Evolutionary conservation across 1,140 invertebrate genomes (phyloP), one percentile per base, ranked within the genome.

Genomic region (Drosophila nigrodunni): DNA sequence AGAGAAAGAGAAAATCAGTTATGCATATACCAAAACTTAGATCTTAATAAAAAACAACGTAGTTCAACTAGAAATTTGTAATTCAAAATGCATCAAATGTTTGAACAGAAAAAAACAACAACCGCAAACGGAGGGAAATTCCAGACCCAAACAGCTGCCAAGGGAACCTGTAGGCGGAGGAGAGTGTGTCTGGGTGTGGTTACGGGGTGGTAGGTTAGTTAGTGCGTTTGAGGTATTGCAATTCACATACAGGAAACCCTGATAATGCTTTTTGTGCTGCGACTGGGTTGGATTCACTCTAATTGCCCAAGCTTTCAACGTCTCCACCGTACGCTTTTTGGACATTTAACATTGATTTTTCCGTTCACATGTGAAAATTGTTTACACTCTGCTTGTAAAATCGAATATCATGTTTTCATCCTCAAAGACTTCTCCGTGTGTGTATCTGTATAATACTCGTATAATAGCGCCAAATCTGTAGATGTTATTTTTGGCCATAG

Each of bases 171-270:
- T 30, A 30, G 25, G 18, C 18, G 18, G 18, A 30, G 4, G 25
- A 30, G 25, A 30, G 25, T 0, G 25, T 2, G 25, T 5, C 2
- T 30, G 25, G 25, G 25, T 30, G 25, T 30, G 25, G 25, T 0
- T 5, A 2, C 2, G 25, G 25, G 5, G 10, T 8, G 52, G 10
- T n/a, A 9, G 9, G 10, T 30, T n/a, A 57, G 68, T 57, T 34
- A 47, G 41, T 34, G 9, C 52, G 52, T 25, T 50, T 43, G 34
- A 52, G 39, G 64, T 46, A 37, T 68, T 67, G 55, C 57, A 55
- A 60, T 68, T 69, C 71, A 46, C 46, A 39, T 18, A 60, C 35
- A 34, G 71, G 71, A 74, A 74, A 60, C 71, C 55, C 59, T 41
- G 71, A 69, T 74, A 74, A 69, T 74, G 43, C 18, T 49, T 39